phyloP scores from a whole-genome alignment of 2,888 invertebrate genomes.

The Tupiocoris notatus region DNA sequence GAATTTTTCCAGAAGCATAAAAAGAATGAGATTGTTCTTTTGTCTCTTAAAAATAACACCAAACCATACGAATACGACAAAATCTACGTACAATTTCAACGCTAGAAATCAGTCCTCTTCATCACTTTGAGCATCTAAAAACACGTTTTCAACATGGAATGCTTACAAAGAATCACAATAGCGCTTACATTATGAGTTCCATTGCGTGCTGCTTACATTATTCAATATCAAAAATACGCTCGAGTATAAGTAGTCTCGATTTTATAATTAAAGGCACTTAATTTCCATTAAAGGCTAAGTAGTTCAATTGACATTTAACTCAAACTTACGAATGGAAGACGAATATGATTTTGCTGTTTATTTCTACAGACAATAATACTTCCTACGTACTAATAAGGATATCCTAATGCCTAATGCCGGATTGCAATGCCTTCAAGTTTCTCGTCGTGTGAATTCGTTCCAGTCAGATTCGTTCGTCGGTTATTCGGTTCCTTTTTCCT shows the following conservation, averaged over 20 bases:
- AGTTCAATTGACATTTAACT: background rate
- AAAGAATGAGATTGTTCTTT: background rate
- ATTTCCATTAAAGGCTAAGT: background rate
- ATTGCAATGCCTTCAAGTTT: background rate
- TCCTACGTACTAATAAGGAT: background rate
- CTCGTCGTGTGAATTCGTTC: background rate
- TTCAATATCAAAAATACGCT: constrained; percentile 19
- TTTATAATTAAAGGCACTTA: constrained; percentile 27
- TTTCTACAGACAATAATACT: background rate
- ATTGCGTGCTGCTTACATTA: background rate
- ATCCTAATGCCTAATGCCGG: too few relatives aligned
- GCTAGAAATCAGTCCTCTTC: constrained; percentile 15
- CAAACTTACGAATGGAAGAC: constrained; percentile 19
- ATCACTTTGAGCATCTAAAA: background rate
- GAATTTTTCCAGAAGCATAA: constrained; percentile 2
- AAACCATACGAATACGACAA: background rate
- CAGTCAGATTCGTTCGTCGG: background rate
- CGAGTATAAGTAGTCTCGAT: constrained; percentile 34
- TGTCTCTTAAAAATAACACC: background rate
- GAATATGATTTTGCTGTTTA: constrained; percentile 17
- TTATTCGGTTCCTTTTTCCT: background rate
- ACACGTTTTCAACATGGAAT: constrained; percentile 16
- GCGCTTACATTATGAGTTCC: background rate
- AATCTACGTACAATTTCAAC: constrained; percentile 3
- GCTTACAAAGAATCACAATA: constrained; percentile 28